phyloP scores from a whole-genome alignment of 2,797 vertebrate species.

The Platalea minor region DNA sequence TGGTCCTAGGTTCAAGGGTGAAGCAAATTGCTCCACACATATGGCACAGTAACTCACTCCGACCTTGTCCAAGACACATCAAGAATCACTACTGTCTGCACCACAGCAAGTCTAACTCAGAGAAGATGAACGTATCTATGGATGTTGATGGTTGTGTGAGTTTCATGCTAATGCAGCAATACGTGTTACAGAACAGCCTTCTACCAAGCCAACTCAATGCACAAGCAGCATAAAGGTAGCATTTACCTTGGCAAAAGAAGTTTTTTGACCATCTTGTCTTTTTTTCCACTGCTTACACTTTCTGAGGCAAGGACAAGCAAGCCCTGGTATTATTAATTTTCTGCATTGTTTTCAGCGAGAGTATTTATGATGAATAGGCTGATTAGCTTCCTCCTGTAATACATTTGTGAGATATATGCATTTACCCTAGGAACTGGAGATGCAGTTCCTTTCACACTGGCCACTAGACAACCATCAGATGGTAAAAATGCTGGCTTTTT shows the following conservation, averaged over 20 bases:
- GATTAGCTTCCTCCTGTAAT: neutral
- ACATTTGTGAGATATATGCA: neutral
- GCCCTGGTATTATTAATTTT: neutral
- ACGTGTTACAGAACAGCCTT: neutral
- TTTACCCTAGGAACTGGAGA: neutral
- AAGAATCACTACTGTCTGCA: neutral
- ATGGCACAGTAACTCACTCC: neutral
- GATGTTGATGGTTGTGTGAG: neutral
- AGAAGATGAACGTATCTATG: fast-evolving
- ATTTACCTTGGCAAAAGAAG: neutral
- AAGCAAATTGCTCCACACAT: neutral
- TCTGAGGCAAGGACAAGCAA: neutral
- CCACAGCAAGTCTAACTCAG: neutral
- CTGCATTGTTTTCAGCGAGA: neutral
- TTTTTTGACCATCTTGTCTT: neutral
- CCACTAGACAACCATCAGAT: neutral
- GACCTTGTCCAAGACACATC: neutral
- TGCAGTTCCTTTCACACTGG: neutral
- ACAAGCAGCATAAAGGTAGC: neutral
- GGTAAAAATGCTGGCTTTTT: neutral
- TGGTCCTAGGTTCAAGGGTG: neutral
- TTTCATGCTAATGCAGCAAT: neutral
- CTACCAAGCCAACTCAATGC: neutral
- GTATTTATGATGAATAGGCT: neutral
- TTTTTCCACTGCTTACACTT: neutral